phyloP scores from a whole-genome alignment of 2,113 vertebrate species.

The Numenius arquata region DNA sequence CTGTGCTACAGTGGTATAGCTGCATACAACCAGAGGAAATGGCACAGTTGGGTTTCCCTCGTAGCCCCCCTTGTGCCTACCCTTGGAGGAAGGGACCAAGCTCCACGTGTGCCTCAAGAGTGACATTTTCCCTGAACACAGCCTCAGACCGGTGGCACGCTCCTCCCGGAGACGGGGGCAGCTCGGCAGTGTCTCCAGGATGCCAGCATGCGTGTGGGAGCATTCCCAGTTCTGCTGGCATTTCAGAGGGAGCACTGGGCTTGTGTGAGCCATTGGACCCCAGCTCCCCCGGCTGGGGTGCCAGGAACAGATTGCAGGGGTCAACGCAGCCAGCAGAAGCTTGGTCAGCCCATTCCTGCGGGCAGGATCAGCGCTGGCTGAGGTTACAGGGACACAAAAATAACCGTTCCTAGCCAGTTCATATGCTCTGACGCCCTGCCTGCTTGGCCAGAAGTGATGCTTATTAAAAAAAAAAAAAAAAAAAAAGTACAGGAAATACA shows the following conservation, averaged over 20 bases:
- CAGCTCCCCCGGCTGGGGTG: not conserved
- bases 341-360: conserved; percentile 40
- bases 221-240: not conserved
- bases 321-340: not conserved
- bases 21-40: not conserved
- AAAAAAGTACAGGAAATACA: not conserved
- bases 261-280: not conserved
- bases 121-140: not conserved
- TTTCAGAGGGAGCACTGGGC: conserved; percentile 3
- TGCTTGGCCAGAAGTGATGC: not conserved
- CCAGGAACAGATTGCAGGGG: conserved; percentile 30
- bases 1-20: not conserved
- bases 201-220: not conserved
- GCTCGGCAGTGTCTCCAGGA: not conserved
- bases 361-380: not conserved
- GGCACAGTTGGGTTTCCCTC: not conserved
- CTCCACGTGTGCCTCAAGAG: not conserved
- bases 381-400: conserved; percentile 36
- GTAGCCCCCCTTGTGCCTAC: not conserved
- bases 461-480: not conserved
- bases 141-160: not conserved
- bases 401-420: not conserved
- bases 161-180: not conserved
- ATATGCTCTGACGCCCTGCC: not conserved
- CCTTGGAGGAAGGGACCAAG: not conserved